Base-by-base conservation (phyloP, 2,113 vertebrate genomes). In the Entomyzon cyanotis region DNA sequence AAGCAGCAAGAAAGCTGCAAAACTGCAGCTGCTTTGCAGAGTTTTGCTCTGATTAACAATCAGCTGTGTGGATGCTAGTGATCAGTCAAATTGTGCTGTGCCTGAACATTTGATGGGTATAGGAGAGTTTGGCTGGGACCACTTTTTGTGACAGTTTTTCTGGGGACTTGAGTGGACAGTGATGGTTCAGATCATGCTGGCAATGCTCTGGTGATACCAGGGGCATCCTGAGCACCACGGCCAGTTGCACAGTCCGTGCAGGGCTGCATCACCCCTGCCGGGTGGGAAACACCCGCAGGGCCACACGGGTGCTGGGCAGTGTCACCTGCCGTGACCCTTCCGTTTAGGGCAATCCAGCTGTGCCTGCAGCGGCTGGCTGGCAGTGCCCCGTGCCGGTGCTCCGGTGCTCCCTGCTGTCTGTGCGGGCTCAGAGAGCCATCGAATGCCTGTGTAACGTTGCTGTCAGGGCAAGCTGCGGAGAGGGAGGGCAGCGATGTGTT, bases 201-300 rank as follows among this genome's bases (percentile, higher is more conserved):
- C 6, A 8, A 9, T 20, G 53, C 58, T 47, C 18, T 2, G 1
- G 17, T 12, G 47, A 35, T 23, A n/a, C 15, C 14, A 5, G 62
- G 10, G 47, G 20, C n/a, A 42, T 3, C 25, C 52, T 19, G 27
- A 70, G 37, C 50, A n/a, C 0, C 1, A 0, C 0, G 52, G 21
- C 22, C 25, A 5, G 31, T 0, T 35, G 30, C 30, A 2, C 4
- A 1, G 70, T 8, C n/a, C 1, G 0, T 11, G 52, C 1, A 3
- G 44, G 76, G 39, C 59, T 8, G n/a, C 23, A 3, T 24, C 35
- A 4, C 12, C 13, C 17, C 49, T 11, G 27, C n/a, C 33, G 25
- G 13, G 23, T 28, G 5, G 23, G 22, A 41, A 30, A 10, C 2
- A 2, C 37, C 39, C 7, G 12, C 56, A 7, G 69, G 56, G 47